A percentile compares a stretch with the other conserved stretches of the same genome.
Conservation (phyloP, 2,888 invertebrate genomes). For the Harmothoe impar region DNA sequence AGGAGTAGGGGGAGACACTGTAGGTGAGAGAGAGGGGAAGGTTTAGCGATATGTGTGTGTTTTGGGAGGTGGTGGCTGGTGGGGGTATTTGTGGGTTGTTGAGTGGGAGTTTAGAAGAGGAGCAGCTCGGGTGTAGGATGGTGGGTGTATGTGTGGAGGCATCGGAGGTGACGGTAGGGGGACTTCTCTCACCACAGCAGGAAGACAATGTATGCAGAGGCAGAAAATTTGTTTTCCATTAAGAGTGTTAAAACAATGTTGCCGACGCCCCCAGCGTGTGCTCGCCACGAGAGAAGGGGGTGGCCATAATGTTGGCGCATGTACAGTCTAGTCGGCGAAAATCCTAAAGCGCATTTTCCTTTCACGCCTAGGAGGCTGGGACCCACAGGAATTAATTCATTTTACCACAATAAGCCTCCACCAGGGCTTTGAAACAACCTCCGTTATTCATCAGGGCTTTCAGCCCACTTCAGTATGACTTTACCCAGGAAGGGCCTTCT, state of each 20-base stretch:
- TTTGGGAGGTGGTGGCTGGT: too few relatives aligned
- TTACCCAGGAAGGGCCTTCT: not conserved
- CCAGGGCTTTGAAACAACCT: not conserved
- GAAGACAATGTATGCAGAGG: constrained; percentile 48
- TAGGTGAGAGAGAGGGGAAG: not conserved
- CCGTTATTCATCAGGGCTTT: not conserved
- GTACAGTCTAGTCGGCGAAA: not conserved
- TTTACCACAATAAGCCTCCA: constrained; percentile 30
- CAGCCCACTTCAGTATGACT: not conserved
- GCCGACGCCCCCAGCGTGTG: constrained; percentile 7
- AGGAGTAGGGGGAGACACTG: not conserved
- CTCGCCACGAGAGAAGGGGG: not conserved
- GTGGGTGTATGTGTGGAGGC: not conserved
- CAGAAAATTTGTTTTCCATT: constrained; percentile 53
- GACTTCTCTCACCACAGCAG: not conserved
- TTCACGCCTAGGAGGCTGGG: not conserved
- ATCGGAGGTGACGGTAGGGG: too few relatives aligned
- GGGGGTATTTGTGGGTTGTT: too few relatives aligned
- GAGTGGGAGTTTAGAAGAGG: not conserved
- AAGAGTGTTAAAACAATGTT: constrained; percentile 52
- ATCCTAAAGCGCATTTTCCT: not conserved
- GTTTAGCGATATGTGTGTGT: not conserved
- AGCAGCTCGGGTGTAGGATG: not conserved
- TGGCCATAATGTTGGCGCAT: not conserved
- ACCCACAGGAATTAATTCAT: constrained; percentile 53